A percentile compares a stretch with the other conserved stretches of the same genome.
Conservation (phyloP, 2,888 invertebrate genomes). For the Monochamus alternatus region DNA sequence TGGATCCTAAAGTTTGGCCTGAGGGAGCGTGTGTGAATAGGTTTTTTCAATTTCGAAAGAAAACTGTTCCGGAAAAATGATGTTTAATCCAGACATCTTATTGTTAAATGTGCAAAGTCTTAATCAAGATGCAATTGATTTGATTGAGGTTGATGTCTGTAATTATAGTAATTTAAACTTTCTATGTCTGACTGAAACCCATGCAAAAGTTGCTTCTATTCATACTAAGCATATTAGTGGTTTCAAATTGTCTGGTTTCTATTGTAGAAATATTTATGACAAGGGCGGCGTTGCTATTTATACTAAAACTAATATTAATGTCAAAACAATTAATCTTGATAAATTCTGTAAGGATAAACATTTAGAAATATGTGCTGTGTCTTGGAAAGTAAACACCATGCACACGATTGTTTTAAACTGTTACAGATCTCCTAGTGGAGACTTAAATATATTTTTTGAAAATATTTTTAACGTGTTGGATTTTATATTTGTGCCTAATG, state of each 20-base stretch:
- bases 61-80: neutral
- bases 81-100: slow-evolving; percentile 12
- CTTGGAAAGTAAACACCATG: neutral
- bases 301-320: neutral
- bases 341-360: neutral
- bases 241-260: neutral
- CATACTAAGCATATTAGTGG: slow-evolving; percentile 7
- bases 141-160: neutral
- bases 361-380: neutral
- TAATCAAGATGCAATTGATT: neutral
- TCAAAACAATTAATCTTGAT: neutral
- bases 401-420: neutral
- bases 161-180: slow-evolving; percentile 9
- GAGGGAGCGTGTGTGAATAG: slow-evolving; percentile 14
- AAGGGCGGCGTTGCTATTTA: slow-evolving; percentile 8
- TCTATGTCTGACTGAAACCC: slow-evolving; percentile 10
- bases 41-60: slow-evolving; percentile 22
- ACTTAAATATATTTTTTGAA: neutral
- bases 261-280: neutral
- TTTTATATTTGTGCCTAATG: neutral
- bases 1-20: slow-evolving; percentile 17
- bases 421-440: neutral
- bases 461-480: neutral
- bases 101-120: slow-evolving; percentile 8
- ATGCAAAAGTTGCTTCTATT: neutral